These are phyloP conservation scores for Protodeltote pygarga DNA, from an alignment of 2,888 invertebrate species.

Conservation along the genomic window DNA sequence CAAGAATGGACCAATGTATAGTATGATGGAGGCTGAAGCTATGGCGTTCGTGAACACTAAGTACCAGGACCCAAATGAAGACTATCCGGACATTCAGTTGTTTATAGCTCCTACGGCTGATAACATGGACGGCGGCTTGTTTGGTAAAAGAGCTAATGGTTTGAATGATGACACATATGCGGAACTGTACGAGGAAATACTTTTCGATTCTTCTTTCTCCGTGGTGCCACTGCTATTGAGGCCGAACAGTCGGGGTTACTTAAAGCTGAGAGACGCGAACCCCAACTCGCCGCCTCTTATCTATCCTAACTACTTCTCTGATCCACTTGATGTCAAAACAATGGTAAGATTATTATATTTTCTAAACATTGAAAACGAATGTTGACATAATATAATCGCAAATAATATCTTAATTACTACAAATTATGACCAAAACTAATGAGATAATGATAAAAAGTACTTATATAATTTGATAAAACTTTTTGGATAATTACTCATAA, in stretches of 20 bases:
- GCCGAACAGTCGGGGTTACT: constrained; percentile 90
- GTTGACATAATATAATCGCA: constrained; percentile 9
- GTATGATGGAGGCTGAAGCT: constrained; percentile 92
- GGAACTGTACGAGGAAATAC: constrained; percentile 89
- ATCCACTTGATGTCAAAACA: constrained; percentile 90
- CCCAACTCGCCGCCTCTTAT: constrained; percentile 93
- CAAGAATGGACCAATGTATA: constrained; percentile 89
- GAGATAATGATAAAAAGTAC: constrained; percentile 3
- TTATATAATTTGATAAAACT: constrained; percentile 5
- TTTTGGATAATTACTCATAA: constrained; percentile 1
- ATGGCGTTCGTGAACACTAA: constrained; percentile 93
- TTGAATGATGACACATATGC: constrained; percentile 89
- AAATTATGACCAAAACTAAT: constrained; percentile 15
- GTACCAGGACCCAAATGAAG: constrained; percentile 88
- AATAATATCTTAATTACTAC: constrained; percentile 1
- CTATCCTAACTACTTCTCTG: constrained; percentile 94
- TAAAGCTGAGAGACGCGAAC: constrained; percentile 89
- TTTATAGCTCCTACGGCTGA: constrained; percentile 92
- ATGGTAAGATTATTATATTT: constrained; percentile 85
- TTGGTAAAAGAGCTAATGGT: constrained; percentile 90
- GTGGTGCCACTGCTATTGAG: constrained; percentile 90
- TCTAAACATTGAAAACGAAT: background rate
- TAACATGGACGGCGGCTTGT: constrained; percentile 92
- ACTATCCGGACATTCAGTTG: constrained; percentile 93
- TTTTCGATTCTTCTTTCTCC: constrained; percentile 90